Evolutionary conservation across 2,888 invertebrate species (phyloP).

Genomic region (Cremastinae sp.): DNA sequence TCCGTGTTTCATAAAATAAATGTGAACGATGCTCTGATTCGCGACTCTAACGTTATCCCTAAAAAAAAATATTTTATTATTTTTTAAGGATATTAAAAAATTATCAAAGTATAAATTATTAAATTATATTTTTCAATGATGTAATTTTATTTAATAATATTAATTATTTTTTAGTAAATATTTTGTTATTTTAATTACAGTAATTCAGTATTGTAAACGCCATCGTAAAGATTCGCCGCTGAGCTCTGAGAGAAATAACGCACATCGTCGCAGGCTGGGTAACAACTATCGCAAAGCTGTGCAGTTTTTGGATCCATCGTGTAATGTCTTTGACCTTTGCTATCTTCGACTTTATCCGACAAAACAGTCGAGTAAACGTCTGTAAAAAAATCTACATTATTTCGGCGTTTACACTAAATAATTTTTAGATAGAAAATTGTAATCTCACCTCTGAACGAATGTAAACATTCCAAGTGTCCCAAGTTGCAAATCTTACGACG

Average conservation of each 20-base stretch:
- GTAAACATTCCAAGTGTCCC: constrained; percentile 66
- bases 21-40: constrained; percentile 72
- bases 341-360: constrained; percentile 66
- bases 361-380: constrained; percentile 81
- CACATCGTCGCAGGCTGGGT: constrained; percentile 71
- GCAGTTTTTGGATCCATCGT: constrained; percentile 46
- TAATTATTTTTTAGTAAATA: background rate
- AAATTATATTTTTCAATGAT: too few species aligned
- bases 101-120: too few species aligned
- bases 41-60: constrained; percentile 66
- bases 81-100: background rate
- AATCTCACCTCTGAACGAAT: constrained; percentile 65
- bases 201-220: constrained; percentile 57
- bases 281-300: constrained; percentile 69
- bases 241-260: constrained; percentile 64
- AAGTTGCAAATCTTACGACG: constrained; percentile 65
- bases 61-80: constrained; percentile 42
- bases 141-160: background rate
- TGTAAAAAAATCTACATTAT: constrained; percentile 65
- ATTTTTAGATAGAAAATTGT: background rate
- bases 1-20: constrained; percentile 72
- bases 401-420: background rate
- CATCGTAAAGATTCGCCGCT: constrained; percentile 49
- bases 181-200: constrained; percentile 59
- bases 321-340: constrained; percentile 30